phyloP scores from a whole-genome alignment of 2,888 invertebrate species.

The Calephelis perditalis region DNA sequence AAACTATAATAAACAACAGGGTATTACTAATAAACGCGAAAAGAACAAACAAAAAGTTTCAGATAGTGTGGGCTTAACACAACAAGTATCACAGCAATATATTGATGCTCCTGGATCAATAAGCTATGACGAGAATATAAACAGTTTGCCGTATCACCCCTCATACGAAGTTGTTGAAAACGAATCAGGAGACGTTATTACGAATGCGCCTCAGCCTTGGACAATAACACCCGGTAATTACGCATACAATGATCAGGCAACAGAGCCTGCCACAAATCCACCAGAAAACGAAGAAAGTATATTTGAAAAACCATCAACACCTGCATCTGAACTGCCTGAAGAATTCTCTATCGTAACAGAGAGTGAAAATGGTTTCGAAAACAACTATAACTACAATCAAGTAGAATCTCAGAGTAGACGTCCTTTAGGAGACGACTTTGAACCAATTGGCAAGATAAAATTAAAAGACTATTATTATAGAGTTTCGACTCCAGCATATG shows the following conservation, averaged over 20 bases:
- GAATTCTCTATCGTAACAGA: conserved; percentile 67
- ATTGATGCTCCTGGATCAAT: conserved; percentile 43
- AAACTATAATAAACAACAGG: conserved; percentile 48
- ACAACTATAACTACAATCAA: conserved; percentile 59
- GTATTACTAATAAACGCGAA: conserved; percentile 44
- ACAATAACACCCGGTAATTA: conserved; percentile 50
- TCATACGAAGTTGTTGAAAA: conserved; percentile 70
- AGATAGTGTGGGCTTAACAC: conserved; percentile 56
- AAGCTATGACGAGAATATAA: conserved; percentile 35
- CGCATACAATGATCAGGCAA: conserved; percentile 43
- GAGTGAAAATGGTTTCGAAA: conserved; percentile 59
- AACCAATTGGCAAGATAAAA: conserved; percentile 64
- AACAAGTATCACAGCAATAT: conserved; percentile 52
- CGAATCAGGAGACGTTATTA: conserved; percentile 50
- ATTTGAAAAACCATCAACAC: conserved; percentile 47
- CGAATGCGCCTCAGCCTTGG: conserved; percentile 57
- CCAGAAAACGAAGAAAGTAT: conserved; percentile 41
- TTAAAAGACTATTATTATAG: conserved; percentile 70
- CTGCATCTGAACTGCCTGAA: conserved; percentile 51
- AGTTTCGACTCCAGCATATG: conserved; percentile 60
- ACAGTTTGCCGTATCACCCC: conserved; percentile 40
- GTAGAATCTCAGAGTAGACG: conserved; percentile 68
- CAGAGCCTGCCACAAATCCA: conserved; percentile 45
- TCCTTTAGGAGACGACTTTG: conserved; percentile 66
- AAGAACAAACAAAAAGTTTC: conserved; percentile 53